Evolutionary conservation across 2,797 vertebrate species (phyloP).

Genomic region (Coregonus ussuriensis): DNA sequence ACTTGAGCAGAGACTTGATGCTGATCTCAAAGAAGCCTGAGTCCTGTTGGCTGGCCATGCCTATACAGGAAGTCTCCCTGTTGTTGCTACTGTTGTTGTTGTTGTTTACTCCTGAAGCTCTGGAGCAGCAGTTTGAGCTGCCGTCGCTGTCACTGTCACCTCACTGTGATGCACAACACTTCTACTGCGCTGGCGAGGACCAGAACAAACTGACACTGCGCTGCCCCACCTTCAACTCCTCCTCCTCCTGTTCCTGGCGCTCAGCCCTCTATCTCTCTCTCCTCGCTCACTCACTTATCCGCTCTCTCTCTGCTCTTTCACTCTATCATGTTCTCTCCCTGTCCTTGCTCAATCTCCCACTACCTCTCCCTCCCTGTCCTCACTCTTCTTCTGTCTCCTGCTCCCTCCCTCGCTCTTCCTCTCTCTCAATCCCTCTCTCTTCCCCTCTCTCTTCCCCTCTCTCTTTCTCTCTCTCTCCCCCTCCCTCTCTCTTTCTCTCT

Average conservation of each 20-base stretch:
- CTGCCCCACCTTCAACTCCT: slow-evolving; percentile 58
- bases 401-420: not conserved
- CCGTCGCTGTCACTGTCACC: slow-evolving; percentile 77
- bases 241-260: slow-evolving; percentile 67
- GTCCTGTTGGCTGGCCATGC: slow-evolving; percentile 98
- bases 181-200: slow-evolving; percentile 47
- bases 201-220: slow-evolving; percentile 75
- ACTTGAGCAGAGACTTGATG: slow-evolving; percentile 98
- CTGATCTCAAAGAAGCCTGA: slow-evolving; percentile 99
- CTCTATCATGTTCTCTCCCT: slow-evolving; percentile 10
- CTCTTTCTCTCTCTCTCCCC: not conserved
- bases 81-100: not conserved
- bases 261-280: slow-evolving; percentile 68
- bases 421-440: slow-evolving; percentile 12
- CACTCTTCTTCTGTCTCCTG: slow-evolving; percentile 65
- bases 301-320: slow-evolving; percentile 23
- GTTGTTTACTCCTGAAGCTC: slow-evolving; percentile 55
- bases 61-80: slow-evolving; percentile 58
- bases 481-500: slow-evolving; percentile 73
- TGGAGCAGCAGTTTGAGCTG: slow-evolving; percentile 77
- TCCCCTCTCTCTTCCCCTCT: slow-evolving; percentile 27
- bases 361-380: slow-evolving; percentile 39
- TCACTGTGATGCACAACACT: slow-evolving; percentile 66
- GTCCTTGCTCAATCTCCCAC: slow-evolving; percentile 17
- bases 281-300: slow-evolving; percentile 19